These are phyloP conservation scores for Sebastes fasciatus DNA, from an alignment of 2,113 vertebrate genomes.

Conservation along the genomic window DNA sequence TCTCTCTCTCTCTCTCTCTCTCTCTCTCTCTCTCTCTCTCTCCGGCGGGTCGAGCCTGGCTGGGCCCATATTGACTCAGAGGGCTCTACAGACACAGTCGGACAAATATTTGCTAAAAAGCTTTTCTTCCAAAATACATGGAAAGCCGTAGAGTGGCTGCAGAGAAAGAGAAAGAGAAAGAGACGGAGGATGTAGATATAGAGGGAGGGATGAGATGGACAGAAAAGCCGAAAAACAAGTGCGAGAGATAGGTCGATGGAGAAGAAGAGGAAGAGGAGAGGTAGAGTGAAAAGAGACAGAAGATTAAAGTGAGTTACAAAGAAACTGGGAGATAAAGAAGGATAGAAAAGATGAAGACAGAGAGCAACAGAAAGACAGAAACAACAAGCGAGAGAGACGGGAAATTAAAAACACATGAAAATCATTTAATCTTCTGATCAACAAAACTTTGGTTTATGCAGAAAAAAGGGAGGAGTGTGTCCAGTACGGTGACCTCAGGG, in stretches of 20 bases:
- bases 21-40: slow-evolving; percentile 23
- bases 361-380: background rate
- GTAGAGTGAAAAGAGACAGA: background rate
- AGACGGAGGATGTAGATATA: slow-evolving; percentile 31
- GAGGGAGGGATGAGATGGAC: slow-evolving; percentile 43
- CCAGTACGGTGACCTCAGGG: background rate
- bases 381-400: slow-evolving; percentile 5
- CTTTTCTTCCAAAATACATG: slow-evolving; percentile 80
- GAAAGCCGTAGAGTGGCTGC: slow-evolving; percentile 64
- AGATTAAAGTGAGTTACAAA: slow-evolving; percentile 29
- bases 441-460: background rate
- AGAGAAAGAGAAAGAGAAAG: slow-evolving; percentile 62
- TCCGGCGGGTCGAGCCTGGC: slow-evolving; percentile 54
- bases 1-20: background rate
- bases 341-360: background rate
- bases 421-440: background rate
- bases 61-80: slow-evolving; percentile 77
- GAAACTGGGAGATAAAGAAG: slow-evolving; percentile 2
- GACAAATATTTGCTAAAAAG: slow-evolving; percentile 86
- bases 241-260: background rate
- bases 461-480: background rate
- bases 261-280: background rate
- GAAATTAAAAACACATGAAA: slow-evolving; percentile 30
- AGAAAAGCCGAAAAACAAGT: slow-evolving; percentile 20
- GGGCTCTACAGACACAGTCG: slow-evolving; percentile 72